Conservation (phyloP, 2,888 invertebrate genomes). For the Chaetogeoica ovagalla region DNA sequence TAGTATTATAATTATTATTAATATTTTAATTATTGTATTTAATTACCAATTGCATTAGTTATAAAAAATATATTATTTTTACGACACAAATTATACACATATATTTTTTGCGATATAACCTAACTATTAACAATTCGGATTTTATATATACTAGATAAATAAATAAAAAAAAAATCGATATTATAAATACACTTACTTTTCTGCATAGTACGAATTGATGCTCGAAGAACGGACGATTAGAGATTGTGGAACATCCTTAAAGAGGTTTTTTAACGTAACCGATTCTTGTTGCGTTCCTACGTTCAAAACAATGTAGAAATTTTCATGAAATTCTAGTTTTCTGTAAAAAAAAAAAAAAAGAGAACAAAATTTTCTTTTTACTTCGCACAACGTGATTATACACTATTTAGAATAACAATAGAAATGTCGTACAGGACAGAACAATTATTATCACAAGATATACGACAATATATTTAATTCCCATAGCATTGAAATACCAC, state of each 20-base stretch:
- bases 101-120: too few relatives aligned
- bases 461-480: too few relatives aligned
- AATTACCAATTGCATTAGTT: too few relatives aligned
- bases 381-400: neutral
- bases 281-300: constrained; percentile 63
- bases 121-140: too few relatives aligned
- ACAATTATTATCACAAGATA: too few relatives aligned
- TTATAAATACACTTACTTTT: constrained; percentile 52
- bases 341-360: constrained; percentile 51
- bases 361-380: neutral
- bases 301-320: constrained; percentile 64
- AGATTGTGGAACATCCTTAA: constrained; percentile 33
- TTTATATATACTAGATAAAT: too few relatives aligned
- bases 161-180: too few relatives aligned
- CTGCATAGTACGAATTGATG: constrained; percentile 50
- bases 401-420: neutral
- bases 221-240: constrained; percentile 53
- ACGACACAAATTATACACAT: too few relatives aligned
- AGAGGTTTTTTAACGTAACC: constrained; percentile 61
- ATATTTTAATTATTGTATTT: too few relatives aligned
- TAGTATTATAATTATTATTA: too few relatives aligned
- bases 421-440: neutral
- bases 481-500: too few relatives aligned
- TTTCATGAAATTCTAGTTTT: constrained; percentile 52
- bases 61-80: too few relatives aligned